Conservation (phyloP, 2,797 vertebrate species). For the Pitangus sulphuratus region DNA sequence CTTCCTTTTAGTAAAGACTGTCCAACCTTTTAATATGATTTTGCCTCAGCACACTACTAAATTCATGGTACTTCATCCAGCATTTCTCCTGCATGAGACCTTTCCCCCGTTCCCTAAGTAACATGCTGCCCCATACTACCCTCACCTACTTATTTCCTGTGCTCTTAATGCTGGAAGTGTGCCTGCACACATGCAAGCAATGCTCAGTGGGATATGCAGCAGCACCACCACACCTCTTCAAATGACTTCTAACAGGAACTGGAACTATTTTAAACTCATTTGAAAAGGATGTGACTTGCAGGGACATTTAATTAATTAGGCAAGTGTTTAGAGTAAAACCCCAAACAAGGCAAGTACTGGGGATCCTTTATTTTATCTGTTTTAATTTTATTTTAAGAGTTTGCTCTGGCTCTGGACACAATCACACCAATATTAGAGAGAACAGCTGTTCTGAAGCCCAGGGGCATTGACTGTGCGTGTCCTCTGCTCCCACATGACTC, state of each 20-base stretch:
- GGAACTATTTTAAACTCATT: neutral
- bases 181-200: neutral
- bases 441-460: neutral
- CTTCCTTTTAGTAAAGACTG: neutral
- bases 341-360: neutral
- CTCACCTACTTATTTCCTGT: neutral
- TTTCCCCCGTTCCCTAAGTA: neutral
- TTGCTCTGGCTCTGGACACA: neutral
- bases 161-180: neutral
- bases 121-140: neutral
- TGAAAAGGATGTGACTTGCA: neutral
- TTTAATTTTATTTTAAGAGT: neutral
- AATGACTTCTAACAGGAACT: neutral
- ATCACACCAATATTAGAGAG: too few species aligned
- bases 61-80: neutral
- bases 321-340: neutral
- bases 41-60: neutral
- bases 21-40: neutral
- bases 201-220: neutral
- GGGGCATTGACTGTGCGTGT: accelerated
- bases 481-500: neutral
- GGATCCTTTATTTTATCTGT: neutral
- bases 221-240: neutral
- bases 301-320: neutral
- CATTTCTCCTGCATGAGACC: neutral